A percentile compares a stretch with the other conserved stretches of the same genome.
Conservation (phyloP, 2,113 vertebrate species). For the Emydocephalus ijimae region DNA sequence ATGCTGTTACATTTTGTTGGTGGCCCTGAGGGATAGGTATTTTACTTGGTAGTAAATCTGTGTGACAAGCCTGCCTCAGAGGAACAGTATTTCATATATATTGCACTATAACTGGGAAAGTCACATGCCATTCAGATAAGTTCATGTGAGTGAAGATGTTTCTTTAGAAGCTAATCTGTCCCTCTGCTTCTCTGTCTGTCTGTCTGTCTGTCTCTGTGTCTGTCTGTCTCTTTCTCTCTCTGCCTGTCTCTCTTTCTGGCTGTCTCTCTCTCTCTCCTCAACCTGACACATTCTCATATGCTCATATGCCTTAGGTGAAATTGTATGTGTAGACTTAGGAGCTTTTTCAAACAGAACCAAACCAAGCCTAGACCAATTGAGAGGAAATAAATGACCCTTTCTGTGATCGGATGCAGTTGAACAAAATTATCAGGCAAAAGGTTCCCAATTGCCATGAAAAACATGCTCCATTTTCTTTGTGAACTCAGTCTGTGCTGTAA, state of each 20-base stretch:
- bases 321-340: not conserved
- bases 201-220: not conserved
- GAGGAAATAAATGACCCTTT: constrained; percentile 23
- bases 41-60: not conserved
- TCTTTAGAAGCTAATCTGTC: not conserved
- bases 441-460: constrained; percentile 49
- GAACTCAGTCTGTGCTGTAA: constrained; percentile 33
- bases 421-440: constrained; percentile 19
- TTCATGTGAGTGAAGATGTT: not conserved
- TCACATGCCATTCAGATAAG: not conserved
- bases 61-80: not conserved
- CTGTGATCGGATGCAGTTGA: constrained; percentile 3
- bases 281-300: not conserved
- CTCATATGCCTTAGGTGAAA: not conserved
- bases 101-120: not conserved
- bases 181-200: not conserved
- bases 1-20: not conserved
- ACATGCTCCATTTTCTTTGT: constrained; percentile 30
- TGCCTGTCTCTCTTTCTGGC: too few relatives aligned
- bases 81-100: not conserved
- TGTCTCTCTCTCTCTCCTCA: not conserved
- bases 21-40: not conserved
- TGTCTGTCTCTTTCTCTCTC: too few relatives aligned
- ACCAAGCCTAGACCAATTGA: not conserved
- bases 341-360: constrained; percentile 18